phyloP scores from a whole-genome alignment of 2,113 vertebrate species.

The Prochilodus magdalenae region DNA sequence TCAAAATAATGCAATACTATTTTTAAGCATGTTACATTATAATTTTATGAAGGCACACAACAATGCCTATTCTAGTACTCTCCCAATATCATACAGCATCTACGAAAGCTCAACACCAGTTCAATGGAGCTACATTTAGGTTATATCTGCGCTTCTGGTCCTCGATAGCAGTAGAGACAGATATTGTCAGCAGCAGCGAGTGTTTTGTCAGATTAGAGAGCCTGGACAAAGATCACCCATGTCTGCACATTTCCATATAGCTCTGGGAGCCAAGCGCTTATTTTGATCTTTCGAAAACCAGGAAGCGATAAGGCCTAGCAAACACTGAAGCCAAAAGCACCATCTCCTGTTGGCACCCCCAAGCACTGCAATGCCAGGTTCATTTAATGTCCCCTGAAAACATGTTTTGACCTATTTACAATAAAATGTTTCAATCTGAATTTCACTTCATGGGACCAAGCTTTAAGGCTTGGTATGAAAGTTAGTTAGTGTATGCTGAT shows the following conservation, averaged over 20 bases:
- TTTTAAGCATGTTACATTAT: background rate
- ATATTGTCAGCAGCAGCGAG: background rate
- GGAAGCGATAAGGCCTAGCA: slow-evolving; percentile 38
- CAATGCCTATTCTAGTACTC: too few species aligned
- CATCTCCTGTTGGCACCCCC: background rate
- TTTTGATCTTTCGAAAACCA: slow-evolving; percentile 25
- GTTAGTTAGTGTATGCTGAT: background rate
- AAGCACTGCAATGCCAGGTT: background rate
- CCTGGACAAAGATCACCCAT: background rate
- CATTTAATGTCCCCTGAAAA: background rate
- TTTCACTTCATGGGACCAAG: background rate
- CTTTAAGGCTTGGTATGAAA: slow-evolving; percentile 11
- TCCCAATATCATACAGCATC: too few species aligned
- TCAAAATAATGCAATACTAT: background rate
- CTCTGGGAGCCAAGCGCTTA: slow-evolving; percentile 1
- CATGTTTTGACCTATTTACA: background rate
- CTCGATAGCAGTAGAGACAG: background rate
- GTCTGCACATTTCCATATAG: background rate
- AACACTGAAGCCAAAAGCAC: slow-evolving; percentile 25
- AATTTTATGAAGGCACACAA: too few species aligned
- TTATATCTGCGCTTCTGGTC: background rate
- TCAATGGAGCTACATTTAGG: background rate
- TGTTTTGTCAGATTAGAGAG: slow-evolving; percentile 29
- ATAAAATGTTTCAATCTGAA: background rate
- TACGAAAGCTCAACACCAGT: background rate